These are phyloP conservation scores for Mythimna pallens DNA, from an alignment of 2,888 invertebrate species.

Conservation along the genomic window DNA sequence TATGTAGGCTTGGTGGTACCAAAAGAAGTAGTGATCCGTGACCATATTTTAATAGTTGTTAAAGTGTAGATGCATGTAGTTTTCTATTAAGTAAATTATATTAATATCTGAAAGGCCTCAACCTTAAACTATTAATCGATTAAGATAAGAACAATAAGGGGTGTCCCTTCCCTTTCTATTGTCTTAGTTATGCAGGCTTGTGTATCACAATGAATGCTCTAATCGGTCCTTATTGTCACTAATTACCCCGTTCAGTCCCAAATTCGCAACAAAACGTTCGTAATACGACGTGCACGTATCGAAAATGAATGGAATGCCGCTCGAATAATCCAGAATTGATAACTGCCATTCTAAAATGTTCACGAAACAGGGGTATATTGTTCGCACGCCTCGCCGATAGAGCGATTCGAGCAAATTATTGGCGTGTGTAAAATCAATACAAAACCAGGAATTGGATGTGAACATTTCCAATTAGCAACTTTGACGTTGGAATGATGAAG, in stretches of 20 bases:
- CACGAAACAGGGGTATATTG: constrained; percentile 39
- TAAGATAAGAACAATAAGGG: constrained; percentile 11
- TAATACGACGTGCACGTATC: constrained; percentile 8
- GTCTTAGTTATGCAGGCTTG: background rate
- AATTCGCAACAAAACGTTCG: constrained; percentile 29
- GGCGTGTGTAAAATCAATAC: constrained; percentile 58
- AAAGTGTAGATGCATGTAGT: too few relatives aligned
- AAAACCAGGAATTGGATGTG: constrained; percentile 57
- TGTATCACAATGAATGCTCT: background rate
- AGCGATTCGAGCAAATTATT: constrained; percentile 53
- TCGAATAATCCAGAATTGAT: constrained; percentile 52
- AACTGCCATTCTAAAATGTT: constrained; percentile 56
- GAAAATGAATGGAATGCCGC: constrained; percentile 47
- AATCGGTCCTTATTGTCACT: background rate
- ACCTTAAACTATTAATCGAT: constrained; percentile 7
- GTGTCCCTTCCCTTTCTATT: background rate
- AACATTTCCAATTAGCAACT: constrained; percentile 65
- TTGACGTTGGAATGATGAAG: constrained; percentile 43
- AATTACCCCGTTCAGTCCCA: constrained; percentile 15
- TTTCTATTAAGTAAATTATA: background rate
- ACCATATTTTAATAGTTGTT: too few relatives aligned
- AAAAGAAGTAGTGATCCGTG: too few relatives aligned
- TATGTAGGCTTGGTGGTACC: too few relatives aligned
- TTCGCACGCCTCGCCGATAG: constrained; percentile 43
- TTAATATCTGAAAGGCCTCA: background rate